A percentile compares a stretch with the other conserved stretches of the same genome.
Conservation (phyloP, 2,113 vertebrate species). For the Probosciger aterrimus region DNA sequence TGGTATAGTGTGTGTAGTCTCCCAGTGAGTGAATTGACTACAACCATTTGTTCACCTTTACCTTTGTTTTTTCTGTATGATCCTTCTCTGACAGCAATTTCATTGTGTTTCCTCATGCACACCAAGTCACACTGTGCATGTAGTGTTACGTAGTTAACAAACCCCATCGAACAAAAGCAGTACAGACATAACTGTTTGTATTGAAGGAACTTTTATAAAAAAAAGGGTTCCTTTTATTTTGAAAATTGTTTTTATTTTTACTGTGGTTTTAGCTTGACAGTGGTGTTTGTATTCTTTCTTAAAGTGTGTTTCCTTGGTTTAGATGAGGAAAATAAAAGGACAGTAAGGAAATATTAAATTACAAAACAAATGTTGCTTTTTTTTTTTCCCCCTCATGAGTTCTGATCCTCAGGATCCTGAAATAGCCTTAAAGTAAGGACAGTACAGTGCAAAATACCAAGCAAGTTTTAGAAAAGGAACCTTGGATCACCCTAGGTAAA, state of each 20-base stretch:
- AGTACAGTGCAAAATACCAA: not conserved
- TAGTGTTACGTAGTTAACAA: not conserved
- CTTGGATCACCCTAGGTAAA: not conserved
- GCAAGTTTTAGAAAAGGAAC: not conserved
- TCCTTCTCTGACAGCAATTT: not conserved
- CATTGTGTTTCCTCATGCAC: not conserved
- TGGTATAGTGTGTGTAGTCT: not conserved
- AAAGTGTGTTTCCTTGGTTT: not conserved
- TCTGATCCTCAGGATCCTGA: not conserved
- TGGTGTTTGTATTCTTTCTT: not conserved
- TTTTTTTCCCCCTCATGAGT: not conserved
- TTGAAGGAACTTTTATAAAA: not conserved
- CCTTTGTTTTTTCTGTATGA: not conserved
- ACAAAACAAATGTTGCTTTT: not conserved
- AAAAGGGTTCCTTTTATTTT: rapidly evolving
- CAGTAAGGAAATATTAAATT: not conserved
- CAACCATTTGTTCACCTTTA: not conserved
- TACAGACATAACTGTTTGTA: not conserved
- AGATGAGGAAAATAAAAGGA: not conserved
- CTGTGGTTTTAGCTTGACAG: not conserved
- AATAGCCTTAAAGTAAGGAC: not conserved
- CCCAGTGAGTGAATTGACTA: not conserved
- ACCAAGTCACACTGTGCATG: not conserved
- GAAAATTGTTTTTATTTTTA: not conserved
- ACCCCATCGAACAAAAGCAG: not conserved